Conservation (phyloP, 2,888 invertebrate species). For the Orgyia antiqua region DNA sequence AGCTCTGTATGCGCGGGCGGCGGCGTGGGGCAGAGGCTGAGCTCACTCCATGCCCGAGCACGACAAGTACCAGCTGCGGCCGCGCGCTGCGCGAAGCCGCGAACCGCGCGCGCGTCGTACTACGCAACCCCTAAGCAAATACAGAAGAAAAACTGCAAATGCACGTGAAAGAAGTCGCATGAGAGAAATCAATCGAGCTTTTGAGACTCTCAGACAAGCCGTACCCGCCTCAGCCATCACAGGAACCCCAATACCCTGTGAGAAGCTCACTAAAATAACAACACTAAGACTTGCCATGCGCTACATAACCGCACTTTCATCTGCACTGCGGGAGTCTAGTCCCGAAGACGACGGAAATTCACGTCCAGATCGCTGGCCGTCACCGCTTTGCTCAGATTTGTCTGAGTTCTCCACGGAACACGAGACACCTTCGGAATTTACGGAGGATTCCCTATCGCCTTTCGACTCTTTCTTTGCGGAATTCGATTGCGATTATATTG, state of each 20-base stretch:
- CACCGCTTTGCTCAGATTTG: conserved; percentile 72
- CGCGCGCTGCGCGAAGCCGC: conserved; percentile 68
- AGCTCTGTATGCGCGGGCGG: conserved; percentile 49
- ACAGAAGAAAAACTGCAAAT: conserved; percentile 93
- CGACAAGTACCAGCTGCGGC: conserved; percentile 76
- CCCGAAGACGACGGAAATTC: conserved; percentile 31
- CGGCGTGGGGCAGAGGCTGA: conserved; percentile 30
- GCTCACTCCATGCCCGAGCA: conserved; percentile 72
- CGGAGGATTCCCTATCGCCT: conserved; percentile 77
- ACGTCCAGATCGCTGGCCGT: conserved; percentile 61
- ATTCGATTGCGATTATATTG: conserved; percentile 69
- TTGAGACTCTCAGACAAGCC: conserved; percentile 87
- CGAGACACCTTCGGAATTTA: conserved; percentile 69
- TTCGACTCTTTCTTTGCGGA: conserved; percentile 77
- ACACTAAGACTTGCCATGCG: conserved; percentile 92
- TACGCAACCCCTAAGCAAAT: conserved; percentile 90
- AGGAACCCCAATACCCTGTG: conserved; percentile 78
- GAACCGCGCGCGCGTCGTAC: conserved; percentile 79
- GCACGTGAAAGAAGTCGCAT: conserved; percentile 91
- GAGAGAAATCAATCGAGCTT: conserved; percentile 94
- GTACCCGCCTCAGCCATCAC: conserved; percentile 82
- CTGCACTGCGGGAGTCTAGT: conserved; percentile 75
- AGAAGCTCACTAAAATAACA: conserved; percentile 93
- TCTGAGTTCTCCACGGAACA: conserved; percentile 72
- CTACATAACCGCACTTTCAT: conserved; percentile 88